Evolutionary conservation across 92 coral and sea anemone genomes (phyloP), one percentile per base, ranked within the genome.

Genomic region (Bergia sp.): DNA sequence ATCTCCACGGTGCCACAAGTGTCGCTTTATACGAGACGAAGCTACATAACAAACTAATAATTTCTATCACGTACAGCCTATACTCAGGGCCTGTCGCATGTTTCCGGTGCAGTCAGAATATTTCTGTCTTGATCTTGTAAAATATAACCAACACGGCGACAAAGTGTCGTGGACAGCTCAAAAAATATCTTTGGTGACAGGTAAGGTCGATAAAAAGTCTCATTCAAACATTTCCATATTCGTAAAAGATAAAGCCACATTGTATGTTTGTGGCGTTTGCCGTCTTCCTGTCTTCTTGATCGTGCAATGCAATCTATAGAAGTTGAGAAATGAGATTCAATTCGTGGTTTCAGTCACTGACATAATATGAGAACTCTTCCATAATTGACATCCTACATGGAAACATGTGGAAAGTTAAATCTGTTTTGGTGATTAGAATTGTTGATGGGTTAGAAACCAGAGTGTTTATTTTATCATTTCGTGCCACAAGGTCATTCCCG

Each of bases 61-160:
- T 21, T 61, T 20, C 7, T 61, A 61, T 61, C 69, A 61, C 12
- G 69, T 18, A 61, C 29, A 21, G 69, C 29, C 29, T 21, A 23
- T 21, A 49, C 66, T 79, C 85, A 80, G 39, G 36, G 7, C 85
- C 38, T 80, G 85, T 55, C 72, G 85, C 29, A 38, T 6, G 72
- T 37, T 80, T 80, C 85, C 85, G 85, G 85, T 80, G 39, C 49
- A 58, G 64, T 45, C 10, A 57, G 11, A 37, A 23, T 20, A 53
- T 29, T 23, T 64, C 72, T 57, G 57, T 37, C 29, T 57, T 80
- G 85, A 80, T 80, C 85, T 80, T 80, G 43, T 80, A 80, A 80
- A 55, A 29, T 57, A 37, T 80, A 40, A 80, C 47, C 83, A 80
- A 58, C 36, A 80, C 37, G 49, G 85, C 85, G 85, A 57, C 73